A percentile compares a stretch with the other conserved stretches of the same genome.
These are phyloP conservation scores for Smithornis capensis DNA, from an alignment of 2,113 vertebrate genomes.

Conservation along the genomic window DNA sequence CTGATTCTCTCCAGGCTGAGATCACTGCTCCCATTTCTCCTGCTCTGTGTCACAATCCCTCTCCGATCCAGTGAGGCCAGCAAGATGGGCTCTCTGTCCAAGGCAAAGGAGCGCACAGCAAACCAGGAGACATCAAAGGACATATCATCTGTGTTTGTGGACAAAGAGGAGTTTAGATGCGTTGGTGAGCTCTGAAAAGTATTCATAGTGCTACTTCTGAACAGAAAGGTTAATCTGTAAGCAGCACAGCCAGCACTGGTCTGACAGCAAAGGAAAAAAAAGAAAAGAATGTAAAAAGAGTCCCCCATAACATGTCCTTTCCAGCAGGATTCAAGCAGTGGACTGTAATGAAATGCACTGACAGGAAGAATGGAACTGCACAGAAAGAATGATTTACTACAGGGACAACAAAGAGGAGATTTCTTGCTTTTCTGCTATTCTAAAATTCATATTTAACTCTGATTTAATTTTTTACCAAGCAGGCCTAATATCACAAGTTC, in stretches of 20 bases:
- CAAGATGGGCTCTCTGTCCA: conserved; percentile 59
- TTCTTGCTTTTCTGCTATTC: background rate
- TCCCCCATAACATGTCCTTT: background rate
- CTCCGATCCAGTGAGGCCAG: conserved; percentile 83
- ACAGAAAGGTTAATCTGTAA: background rate
- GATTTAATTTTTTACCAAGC: background rate
- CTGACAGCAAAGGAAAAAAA: background rate
- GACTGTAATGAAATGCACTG: background rate
- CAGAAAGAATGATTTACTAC: background rate
- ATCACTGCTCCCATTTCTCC: conserved; percentile 84
- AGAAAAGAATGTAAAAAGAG: too few species aligned
- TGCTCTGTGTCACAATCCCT: conserved; percentile 78
- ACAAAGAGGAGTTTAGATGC: background rate
- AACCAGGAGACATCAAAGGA: conserved; percentile 91
- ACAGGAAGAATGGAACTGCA: background rate
- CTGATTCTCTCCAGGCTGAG: conserved; percentile 84
- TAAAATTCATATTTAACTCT: background rate
- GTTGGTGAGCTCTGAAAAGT: background rate
- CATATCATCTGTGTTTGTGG: conserved; percentile 78
- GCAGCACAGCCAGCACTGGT: background rate
- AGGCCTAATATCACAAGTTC: background rate
- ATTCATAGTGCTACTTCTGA: background rate
- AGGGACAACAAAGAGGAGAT: background rate
- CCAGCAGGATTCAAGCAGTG: background rate
- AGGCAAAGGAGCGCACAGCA: conserved; percentile 74